Evolutionary conservation across 2,113 vertebrate genomes (phyloP), one percentile per base, ranked within the genome.

Genomic region (Eonycteris spelaea): DNA sequence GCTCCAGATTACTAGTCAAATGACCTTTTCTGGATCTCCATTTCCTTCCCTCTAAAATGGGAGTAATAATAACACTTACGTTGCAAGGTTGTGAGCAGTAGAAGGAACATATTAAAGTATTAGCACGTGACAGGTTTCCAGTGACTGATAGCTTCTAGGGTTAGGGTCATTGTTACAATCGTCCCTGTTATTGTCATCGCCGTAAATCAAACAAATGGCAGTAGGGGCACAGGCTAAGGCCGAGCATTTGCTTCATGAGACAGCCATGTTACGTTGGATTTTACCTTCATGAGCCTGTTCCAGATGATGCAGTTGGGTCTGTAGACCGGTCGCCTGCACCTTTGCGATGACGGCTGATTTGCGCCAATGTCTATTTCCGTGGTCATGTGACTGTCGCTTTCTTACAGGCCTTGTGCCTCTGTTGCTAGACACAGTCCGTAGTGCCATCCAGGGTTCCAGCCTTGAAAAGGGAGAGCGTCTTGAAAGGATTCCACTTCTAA

Each of bases 401-500:
- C 59, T 75, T 82, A 11, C 14, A 18, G 55, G 28, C 59, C 82
- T 86, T n/a, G 51, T 28, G n/a, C 45, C 30, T 67, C 73, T 65
- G 48, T 93, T 71, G 70, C 85, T 74, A 71, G 84, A 68, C 45
- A 7, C 6, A 51, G 67, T 65, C 13, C n/a, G 28, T 45, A 89
- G 83, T 79, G 87, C 73, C 28, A 3, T 38, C 53, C 57, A 13
- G 74, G 57, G 89, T 90, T 79, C 86, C 28, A 73, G 83, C 45
- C 75, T 90, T 67, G 78, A 74, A 86, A 84, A 96, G 59, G 30
- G 40, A 96, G 53, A 84, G 73, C 51, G 86, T 57, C 65, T 79
- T 79, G 57, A 57, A 65, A 70, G 61, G 43, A 48, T 55, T 78
- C 30, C 86, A 86, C 95, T 94, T 84, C 77, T 84, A 70, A 94